These are phyloP conservation scores for Mormyrus hasselquistii DNA, from an alignment of 2,797 vertebrate genomes.

Conservation along the genomic window DNA sequence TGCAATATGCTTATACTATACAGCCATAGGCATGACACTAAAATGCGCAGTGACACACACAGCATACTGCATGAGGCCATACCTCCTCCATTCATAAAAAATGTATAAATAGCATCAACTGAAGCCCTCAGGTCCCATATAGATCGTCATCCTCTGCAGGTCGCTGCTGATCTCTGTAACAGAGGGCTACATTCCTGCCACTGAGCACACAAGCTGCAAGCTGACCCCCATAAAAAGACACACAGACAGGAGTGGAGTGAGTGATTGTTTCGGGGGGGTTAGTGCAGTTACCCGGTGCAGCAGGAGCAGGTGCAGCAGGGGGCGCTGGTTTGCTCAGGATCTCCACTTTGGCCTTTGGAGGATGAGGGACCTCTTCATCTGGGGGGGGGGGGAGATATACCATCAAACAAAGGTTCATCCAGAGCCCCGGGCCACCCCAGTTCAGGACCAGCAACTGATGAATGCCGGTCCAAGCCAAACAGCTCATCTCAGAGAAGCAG, in stretches of 20 bases:
- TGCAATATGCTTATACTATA: not conserved
- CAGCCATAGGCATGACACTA: not conserved
- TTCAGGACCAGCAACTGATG: not conserved
- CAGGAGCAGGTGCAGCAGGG: conserved; percentile 52
- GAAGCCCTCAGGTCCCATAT: conserved; percentile 93
- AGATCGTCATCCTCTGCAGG: conserved; percentile 99
- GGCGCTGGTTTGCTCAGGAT: conserved; percentile 57
- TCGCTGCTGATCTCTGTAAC: conserved; percentile 50
- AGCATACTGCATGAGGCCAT: conserved; percentile 97
- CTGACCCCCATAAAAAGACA: conserved; percentile 2
- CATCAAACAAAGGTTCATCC: conserved; percentile 25
- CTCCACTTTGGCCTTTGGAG: conserved; percentile 46
- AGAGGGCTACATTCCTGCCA: not conserved
- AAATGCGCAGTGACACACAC: conserved; percentile 90
- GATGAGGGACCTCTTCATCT: conserved; percentile 64
- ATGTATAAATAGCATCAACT: conserved; percentile 95
- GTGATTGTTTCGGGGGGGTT: not conserved
- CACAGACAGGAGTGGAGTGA: not conserved
- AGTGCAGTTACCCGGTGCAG: conserved; percentile 46
- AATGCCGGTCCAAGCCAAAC: not conserved
- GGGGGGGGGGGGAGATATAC: conserved; percentile 34
- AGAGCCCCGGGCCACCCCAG: not conserved
- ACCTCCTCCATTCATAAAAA: conserved; percentile 99
- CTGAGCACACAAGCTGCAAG: not conserved
- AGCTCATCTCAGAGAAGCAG: not conserved